phyloP scores from a whole-genome alignment of 2,113 vertebrate species.

The Vicugna pacos region DNA sequence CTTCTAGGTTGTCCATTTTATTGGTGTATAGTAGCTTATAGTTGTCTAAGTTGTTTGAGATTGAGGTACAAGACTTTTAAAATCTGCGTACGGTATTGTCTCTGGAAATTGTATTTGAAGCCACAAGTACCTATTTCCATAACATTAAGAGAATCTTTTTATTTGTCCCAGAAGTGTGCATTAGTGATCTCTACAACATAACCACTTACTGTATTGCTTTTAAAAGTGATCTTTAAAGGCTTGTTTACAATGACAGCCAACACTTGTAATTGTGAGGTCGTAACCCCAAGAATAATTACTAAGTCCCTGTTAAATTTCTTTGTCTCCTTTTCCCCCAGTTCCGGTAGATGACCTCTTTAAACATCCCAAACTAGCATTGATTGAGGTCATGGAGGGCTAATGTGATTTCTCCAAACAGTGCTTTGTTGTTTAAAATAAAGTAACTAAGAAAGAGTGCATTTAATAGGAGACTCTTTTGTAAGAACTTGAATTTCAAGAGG shows the following conservation, averaged over 20 bases:
- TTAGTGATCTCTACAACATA: constrained; percentile 25
- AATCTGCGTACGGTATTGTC: constrained; percentile 4
- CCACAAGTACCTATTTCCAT: constrained; percentile 66
- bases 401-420: constrained; percentile 76
- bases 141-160: constrained; percentile 20
- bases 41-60: background rate
- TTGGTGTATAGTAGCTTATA: too few relatives aligned
- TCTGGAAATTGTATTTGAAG: constrained; percentile 55
- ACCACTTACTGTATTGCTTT: constrained; percentile 58
- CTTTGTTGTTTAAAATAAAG: constrained; percentile 74
- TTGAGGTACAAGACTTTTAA: background rate
- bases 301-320: constrained; percentile 67
- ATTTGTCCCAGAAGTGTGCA: background rate
- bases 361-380: constrained; percentile 72
- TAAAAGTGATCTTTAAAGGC: constrained; percentile 72
- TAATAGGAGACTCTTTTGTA: constrained; percentile 64
- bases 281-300: constrained; percentile 67
- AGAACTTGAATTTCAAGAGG: constrained; percentile 70
- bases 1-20: too few relatives aligned
- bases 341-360: constrained; percentile 61
- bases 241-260: constrained; percentile 72
- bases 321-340: constrained; percentile 57
- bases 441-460: constrained; percentile 54
- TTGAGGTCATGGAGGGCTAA: constrained; percentile 78
- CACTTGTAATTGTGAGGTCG: constrained; percentile 57